Conservation (phyloP, 2,113 vertebrate genomes). For the Notiomystis cincta region DNA sequence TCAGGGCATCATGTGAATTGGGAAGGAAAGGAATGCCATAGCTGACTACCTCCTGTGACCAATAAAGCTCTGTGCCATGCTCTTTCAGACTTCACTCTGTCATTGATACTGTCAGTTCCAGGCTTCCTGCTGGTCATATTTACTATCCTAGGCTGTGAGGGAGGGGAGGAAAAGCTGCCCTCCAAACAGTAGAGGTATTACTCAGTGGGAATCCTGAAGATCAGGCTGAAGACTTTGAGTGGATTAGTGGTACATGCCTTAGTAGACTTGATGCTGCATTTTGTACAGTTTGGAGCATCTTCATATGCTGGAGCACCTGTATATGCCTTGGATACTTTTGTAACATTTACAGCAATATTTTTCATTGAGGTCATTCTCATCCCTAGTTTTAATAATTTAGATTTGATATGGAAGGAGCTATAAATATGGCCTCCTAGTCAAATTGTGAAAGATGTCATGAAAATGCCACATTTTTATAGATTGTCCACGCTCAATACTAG, state of each 20-base stretch:
- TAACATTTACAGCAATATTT: not conserved
- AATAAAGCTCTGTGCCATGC: not conserved
- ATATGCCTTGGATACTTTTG: not conserved
- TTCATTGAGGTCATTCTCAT: not conserved
- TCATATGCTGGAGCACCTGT: not conserved
- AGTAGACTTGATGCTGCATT: not conserved
- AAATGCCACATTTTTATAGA: not conserved
- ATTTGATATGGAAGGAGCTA: not conserved
- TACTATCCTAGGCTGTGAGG: not conserved
- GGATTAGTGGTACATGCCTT: not conserved
- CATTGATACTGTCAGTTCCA: not conserved
- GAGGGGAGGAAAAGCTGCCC: not conserved
- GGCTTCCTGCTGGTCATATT: not conserved
- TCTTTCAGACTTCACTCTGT: not conserved
- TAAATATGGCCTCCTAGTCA: not conserved
- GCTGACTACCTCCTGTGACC: constrained; percentile 6
- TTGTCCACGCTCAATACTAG: not conserved
- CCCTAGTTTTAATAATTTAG: not conserved
- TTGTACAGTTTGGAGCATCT: not conserved
- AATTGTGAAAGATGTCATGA: not conserved
- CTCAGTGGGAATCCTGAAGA: not conserved
- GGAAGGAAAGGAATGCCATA: not conserved
- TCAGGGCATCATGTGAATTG: not conserved
- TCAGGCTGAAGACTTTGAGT: not conserved
- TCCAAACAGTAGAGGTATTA: not conserved